These are phyloP conservation scores for Arremon aurantiirostris DNA, from an alignment of 2,797 vertebrate genomes.

Conservation along the genomic window DNA sequence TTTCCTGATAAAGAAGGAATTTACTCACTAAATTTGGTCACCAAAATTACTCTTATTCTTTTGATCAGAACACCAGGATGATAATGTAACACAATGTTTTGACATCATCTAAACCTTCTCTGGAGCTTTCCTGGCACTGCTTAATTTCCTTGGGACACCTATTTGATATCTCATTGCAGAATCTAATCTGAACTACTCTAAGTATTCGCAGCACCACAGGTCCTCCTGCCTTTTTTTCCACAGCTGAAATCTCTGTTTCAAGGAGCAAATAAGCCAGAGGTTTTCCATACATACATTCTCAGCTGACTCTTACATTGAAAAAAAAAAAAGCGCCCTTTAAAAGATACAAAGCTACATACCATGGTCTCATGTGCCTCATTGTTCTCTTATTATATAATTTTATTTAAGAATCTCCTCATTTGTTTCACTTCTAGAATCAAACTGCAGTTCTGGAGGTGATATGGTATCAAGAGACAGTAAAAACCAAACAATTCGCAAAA, in stretches of 20 bases:
- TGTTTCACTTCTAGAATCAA: background rate
- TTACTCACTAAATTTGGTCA: background rate
- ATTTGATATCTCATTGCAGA: background rate
- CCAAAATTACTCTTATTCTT: background rate
- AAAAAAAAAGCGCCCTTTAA: background rate
- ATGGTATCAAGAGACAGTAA: background rate
- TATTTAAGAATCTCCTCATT: background rate
- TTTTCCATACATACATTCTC: background rate
- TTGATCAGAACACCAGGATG: background rate
- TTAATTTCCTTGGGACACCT: background rate
- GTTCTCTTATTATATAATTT: background rate
- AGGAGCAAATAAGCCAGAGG: background rate
- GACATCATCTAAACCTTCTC: background rate
- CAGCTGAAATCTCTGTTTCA: background rate
- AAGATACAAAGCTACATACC: background rate
- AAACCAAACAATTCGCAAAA: background rate
- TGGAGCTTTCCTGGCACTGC: background rate
- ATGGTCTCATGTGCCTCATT: background rate
- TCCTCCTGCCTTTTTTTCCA: background rate
- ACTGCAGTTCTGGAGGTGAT: background rate
- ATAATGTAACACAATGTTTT: background rate
- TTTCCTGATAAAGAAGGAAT: background rate
- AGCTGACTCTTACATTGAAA: background rate
- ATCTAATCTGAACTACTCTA: background rate
- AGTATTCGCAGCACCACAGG: background rate